Conservation (phyloP, 2,113 vertebrate genomes). For the Bucco capensis region DNA sequence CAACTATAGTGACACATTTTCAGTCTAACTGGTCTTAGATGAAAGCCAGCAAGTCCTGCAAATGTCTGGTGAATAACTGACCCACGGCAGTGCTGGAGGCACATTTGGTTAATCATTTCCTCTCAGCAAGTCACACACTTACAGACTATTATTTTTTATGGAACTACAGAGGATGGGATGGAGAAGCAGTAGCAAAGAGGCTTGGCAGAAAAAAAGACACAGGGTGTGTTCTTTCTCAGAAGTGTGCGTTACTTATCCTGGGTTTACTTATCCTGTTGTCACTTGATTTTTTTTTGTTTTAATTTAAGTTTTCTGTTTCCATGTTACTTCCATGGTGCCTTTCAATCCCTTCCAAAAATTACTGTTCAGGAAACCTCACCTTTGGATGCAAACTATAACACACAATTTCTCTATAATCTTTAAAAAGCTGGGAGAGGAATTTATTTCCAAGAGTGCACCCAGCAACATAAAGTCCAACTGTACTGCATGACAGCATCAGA, state of each 20-base stretch:
- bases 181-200: neutral
- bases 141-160: neutral
- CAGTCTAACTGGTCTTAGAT: neutral
- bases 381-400: neutral
- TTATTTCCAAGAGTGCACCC: neutral
- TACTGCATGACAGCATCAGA: constrained; percentile 1
- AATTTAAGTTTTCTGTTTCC: neutral
- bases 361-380: neutral
- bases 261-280: neutral
- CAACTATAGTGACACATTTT: neutral
- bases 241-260: neutral
- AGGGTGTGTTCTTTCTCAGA: neutral
- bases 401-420: neutral
- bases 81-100: neutral
- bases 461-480: neutral
- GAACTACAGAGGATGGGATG: neutral
- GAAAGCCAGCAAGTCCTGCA: neutral
- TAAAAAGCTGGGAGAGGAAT: neutral
- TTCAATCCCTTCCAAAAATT: neutral
- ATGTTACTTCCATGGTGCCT: neutral
- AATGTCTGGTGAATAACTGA: neutral
- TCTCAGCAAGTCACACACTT: rapidly evolving
- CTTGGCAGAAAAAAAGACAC: neutral
- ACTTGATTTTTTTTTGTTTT: neutral
- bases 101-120: neutral